phyloP scores from a whole-genome alignment of 2,797 vertebrate genomes.

The Nothura maculosa region DNA sequence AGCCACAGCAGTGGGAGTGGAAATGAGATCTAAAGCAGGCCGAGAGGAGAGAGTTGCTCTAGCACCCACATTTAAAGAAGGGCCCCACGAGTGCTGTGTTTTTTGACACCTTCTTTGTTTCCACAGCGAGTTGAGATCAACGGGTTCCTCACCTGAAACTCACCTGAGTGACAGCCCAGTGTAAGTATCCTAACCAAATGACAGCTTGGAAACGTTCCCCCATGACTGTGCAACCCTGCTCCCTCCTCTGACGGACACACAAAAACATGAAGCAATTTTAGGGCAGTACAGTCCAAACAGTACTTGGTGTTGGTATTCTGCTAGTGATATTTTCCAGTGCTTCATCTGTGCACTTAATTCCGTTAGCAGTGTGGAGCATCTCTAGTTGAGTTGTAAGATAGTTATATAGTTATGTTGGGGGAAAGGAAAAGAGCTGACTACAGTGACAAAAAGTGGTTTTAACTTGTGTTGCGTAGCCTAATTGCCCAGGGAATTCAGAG shows the following conservation, averaged over 20 bases:
- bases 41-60: neutral
- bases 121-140: conserved; percentile 78
- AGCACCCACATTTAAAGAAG: neutral
- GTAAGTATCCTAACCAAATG: conserved; percentile 78
- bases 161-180: conserved; percentile 68
- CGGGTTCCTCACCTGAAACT: conserved; percentile 70
- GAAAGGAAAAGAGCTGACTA: neutral
- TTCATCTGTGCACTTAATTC: neutral
- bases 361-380: neutral
- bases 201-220: neutral
- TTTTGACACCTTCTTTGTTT: conserved; percentile 2
- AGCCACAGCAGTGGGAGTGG: neutral
- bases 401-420: too few relatives aligned
- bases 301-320: neutral
- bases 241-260: neutral
- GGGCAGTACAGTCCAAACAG: neutral
- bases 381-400: neutral
- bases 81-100: neutral
- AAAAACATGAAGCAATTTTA: neutral
- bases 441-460: neutral
- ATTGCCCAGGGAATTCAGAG: neutral
- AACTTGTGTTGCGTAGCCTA: neutral
- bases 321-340: neutral
- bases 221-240: neutral
- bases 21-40: neutral